Base-by-base conservation (phyloP, 2,888 invertebrate genomes). In the Philereme transversata region DNA sequence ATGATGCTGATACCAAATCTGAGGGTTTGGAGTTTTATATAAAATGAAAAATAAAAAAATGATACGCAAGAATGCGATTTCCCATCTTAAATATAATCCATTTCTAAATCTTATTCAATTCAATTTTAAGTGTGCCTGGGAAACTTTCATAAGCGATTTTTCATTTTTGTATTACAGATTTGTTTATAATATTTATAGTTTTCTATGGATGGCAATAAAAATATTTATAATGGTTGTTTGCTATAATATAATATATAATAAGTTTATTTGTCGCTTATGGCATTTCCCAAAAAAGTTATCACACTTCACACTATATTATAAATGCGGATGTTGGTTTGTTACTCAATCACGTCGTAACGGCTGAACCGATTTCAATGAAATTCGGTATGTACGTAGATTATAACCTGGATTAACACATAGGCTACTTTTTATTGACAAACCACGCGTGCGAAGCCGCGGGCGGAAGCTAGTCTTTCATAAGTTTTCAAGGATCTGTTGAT, bases 401-500 rank as follows among this genome's bases (percentile, higher is more conserved):
- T 22, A 22, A 22, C 22, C 22, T 22, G 22, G 22, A 22, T 22
- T 22, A 22, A 22, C 1, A 22, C 22, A 22, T 22, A 22, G 22
- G 22, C 22, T 22, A 22, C 22, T 22, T 22, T 22, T 22, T 22
- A 22, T 22, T 22, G 22, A 22, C 22, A 22, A 22, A 22, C 1
- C 22, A 22, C 22, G 22, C 22, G 22, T 22, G 22, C 22, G 3
- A 22, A 22, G 22, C 22, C 22, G 22, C 22, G 22, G 22, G 22
- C 22, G 22, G 22, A 22, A 22, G 22, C 22, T 22, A 22, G 22
- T 22, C 22, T 33, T 41, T 46, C 51, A 33, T 50, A 50, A 54
- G 4, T 22, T 68, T 64, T 68, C 69, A 76, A 55, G 48, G 49
- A 51, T 58, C 47, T 47, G 44, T 54, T 56, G 22, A 40, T 55